phyloP scores from a whole-genome alignment of 2,888 invertebrate genomes.

The Poecilus cupreus region DNA sequence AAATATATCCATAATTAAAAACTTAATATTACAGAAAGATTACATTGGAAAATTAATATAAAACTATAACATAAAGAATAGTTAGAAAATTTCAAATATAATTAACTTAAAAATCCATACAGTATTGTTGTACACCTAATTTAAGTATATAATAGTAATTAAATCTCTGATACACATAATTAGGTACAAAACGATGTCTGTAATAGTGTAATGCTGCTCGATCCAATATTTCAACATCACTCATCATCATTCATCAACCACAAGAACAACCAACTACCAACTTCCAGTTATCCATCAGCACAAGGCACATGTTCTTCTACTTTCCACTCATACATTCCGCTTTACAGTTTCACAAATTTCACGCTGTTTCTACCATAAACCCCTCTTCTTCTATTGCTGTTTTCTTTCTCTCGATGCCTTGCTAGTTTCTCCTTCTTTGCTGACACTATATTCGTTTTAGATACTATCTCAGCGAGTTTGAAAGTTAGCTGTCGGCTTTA shows the following conservation, averaged over 20 bases:
- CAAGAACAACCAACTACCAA: neutral
- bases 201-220: neutral
- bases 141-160: no score
- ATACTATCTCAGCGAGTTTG: neutral
- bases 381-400: neutral
- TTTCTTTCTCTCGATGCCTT: neutral
- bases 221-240: neutral
- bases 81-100: no score
- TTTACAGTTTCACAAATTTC: neutral
- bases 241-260: neutral
- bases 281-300: neutral
- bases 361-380: neutral
- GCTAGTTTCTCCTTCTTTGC: neutral
- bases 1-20: no score
- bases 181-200: neutral
- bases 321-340: neutral
- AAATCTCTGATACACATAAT: neutral
- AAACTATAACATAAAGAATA: no score
- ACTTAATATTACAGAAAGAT: no score
- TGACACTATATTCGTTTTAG: neutral
- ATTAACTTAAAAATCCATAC: no score
- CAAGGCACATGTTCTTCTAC: neutral
- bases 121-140: no score
- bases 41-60: no score
- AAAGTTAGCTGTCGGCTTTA: neutral